phyloP scores from a whole-genome alignment of 1,140 invertebrate species.

The Scylla paramamosain region DNA sequence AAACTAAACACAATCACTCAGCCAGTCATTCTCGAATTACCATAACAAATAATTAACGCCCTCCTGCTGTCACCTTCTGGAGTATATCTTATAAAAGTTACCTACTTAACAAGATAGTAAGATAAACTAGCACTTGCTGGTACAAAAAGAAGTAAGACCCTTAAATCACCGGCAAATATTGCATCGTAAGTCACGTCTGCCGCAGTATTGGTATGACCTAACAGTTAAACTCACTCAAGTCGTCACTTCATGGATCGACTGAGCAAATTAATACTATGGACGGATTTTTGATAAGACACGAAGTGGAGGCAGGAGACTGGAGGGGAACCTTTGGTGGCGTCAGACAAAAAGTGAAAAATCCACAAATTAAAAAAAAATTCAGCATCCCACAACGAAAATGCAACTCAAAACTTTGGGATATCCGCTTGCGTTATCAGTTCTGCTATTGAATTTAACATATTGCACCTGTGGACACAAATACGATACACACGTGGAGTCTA shows the following conservation, averaged over 20 bases:
- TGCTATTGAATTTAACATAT: too few relatives aligned
- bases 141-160: neutral
- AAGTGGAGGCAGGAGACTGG: slow-evolving; percentile 56
- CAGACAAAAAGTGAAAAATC: neutral
- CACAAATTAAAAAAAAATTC: too few relatives aligned
- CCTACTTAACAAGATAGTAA: neutral
- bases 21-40: neutral
- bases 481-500: too few relatives aligned
- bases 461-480: too few relatives aligned
- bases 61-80: neutral
- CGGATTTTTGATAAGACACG: slow-evolving; percentile 57
- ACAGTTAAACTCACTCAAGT: slow-evolving; percentile 28
- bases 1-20: neutral
- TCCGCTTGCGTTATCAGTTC: too few relatives aligned
- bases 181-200: slow-evolving; percentile 69
- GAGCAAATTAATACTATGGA: slow-evolving; percentile 45
- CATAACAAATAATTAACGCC: neutral
- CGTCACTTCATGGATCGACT: neutral
- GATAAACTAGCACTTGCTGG: slow-evolving; percentile 38
- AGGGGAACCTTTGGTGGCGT: neutral
- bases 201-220: slow-evolving; percentile 61
- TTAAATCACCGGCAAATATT: slow-evolving; percentile 38
- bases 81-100: too few relatives aligned
- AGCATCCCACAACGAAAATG: too few relatives aligned
- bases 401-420: too few relatives aligned